phyloP scores from a whole-genome alignment of 2,797 vertebrate genomes.

The Poecilia gillii region DNA sequence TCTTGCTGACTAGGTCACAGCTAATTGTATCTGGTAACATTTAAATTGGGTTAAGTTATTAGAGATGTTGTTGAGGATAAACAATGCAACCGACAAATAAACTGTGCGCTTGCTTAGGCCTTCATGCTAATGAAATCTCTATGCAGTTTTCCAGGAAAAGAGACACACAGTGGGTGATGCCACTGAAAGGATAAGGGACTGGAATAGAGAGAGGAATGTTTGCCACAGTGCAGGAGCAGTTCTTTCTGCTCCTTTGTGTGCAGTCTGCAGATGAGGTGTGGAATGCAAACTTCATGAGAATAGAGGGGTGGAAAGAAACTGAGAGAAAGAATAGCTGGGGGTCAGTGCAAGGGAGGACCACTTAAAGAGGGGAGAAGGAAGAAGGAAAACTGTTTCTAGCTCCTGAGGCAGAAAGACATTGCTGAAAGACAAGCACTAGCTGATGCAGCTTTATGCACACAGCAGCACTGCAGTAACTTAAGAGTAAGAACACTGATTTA shows the following conservation, averaged over 20 bases:
- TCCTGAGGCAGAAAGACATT: slow-evolving; percentile 24
- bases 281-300: slow-evolving; percentile 83
- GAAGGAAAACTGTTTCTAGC: slow-evolving; percentile 34
- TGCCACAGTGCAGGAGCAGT: slow-evolving; percentile 77
- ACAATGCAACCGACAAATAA: neutral
- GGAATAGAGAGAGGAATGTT: slow-evolving; percentile 79
- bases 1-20: slow-evolving; percentile 38
- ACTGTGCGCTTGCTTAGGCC: neutral
- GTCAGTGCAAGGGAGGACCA: slow-evolving; percentile 31
- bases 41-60: slow-evolving; percentile 40
- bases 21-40: slow-evolving; percentile 37
- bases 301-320: slow-evolving; percentile 58
- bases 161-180: slow-evolving; percentile 32
- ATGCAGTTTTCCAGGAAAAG: slow-evolving; percentile 12
- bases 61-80: neutral
- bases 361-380: slow-evolving; percentile 45
- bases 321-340: slow-evolving; percentile 52
- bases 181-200: slow-evolving; percentile 42
- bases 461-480: slow-evolving; percentile 21
- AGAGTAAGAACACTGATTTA: neutral
- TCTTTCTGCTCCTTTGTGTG: slow-evolving; percentile 81
- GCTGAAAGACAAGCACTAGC: slow-evolving; percentile 24
- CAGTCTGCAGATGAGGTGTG: slow-evolving; percentile 82
- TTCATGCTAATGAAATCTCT: neutral
- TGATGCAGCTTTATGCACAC: slow-evolving; percentile 46